Base-by-base conservation (phyloP, 2,888 invertebrate species). In the Liodrosophila aerea region DNA sequence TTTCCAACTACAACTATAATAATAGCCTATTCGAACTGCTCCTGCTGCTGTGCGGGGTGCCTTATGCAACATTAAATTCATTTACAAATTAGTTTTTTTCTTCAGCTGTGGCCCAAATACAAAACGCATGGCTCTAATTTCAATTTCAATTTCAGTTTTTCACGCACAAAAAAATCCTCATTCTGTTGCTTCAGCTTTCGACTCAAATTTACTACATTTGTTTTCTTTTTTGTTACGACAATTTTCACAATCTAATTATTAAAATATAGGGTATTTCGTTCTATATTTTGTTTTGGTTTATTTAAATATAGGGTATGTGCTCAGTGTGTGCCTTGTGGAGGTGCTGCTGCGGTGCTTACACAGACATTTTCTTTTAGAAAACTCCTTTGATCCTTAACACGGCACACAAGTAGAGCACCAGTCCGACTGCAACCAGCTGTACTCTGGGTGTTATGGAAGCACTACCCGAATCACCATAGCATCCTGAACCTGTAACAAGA, bases 281-380 rank as follows among this genome's bases (percentile, higher is more conserved):
- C 58, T 70, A 33, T 60, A 30, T 58, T n/a, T 62, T 12, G 44
- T 37, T 39, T 36, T 12, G 54, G 8, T 31, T 44, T 30, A n/a
- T 30, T 30, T 30, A n/a, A 30, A 7, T 54, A 54, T 13, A 49
- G 40, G 30, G 40, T 71, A 41, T 56, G 51, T 63, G 53, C 36
- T 36, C 13, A 45, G 27, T 44, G 11, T 37, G 34, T 39, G 59
- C 51, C 36, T 53, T 44, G 34, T 47, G 31, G 45, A 29, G 30
- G 40, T 69, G 44, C 40, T 70, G 43, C 22, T 40, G 40, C 18
- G 22, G 15, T 62, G 50, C 54, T 50, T 46, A 44, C 53, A 57
- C 53, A 60, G 54, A 27, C 33, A 66, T 68, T 63, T 74, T 80
- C 77, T 80, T 76, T 81, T 81, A 81, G 83, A 81, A 83, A 75